Conservation (phyloP, 2,113 vertebrate species). For the Phaethon lepturus region DNA sequence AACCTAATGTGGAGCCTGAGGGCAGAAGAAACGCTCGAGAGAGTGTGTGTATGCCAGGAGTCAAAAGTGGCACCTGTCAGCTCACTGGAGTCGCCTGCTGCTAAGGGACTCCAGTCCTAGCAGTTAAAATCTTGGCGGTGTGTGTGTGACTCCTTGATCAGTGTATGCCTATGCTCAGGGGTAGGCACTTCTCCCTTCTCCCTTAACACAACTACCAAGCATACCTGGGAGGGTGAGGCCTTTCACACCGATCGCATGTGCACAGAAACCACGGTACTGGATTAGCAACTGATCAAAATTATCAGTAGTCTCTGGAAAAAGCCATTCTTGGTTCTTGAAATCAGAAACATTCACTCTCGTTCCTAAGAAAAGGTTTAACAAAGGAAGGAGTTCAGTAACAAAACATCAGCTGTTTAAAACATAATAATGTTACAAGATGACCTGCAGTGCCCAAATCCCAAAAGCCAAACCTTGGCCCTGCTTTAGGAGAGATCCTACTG, state of each 20-base stretch:
- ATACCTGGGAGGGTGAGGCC: slow-evolving; percentile 89
- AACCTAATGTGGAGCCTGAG: too few species aligned
- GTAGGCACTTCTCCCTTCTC: too few species aligned
- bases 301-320: slow-evolving; percentile 83
- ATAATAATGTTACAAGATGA: background rate
- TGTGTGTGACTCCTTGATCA: too few species aligned
- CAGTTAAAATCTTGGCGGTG: too few species aligned
- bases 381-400: background rate
- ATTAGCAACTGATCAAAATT: slow-evolving; percentile 78
- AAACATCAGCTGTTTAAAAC: background rate
- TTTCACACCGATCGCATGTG: slow-evolving; percentile 78
- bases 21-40: too few species aligned
- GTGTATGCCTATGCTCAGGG: too few species aligned
- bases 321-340: slow-evolving; percentile 83
- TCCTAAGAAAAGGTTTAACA: slow-evolving; percentile 70
- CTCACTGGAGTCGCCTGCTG: too few species aligned
- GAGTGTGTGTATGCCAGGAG: too few species aligned
- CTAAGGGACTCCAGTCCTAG: too few species aligned
- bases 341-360: slow-evolving; percentile 74
- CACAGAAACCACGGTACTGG: slow-evolving; percentile 90
- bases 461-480: background rate
- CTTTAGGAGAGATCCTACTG: background rate
- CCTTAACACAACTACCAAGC: background rate
- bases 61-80: too few species aligned
- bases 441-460: background rate